Percentiles rank a stretch among this genome's conserved stretches.
Conservation (phyloP, 2,797 vertebrate genomes). For the Sibirionetta formosa region DNA sequence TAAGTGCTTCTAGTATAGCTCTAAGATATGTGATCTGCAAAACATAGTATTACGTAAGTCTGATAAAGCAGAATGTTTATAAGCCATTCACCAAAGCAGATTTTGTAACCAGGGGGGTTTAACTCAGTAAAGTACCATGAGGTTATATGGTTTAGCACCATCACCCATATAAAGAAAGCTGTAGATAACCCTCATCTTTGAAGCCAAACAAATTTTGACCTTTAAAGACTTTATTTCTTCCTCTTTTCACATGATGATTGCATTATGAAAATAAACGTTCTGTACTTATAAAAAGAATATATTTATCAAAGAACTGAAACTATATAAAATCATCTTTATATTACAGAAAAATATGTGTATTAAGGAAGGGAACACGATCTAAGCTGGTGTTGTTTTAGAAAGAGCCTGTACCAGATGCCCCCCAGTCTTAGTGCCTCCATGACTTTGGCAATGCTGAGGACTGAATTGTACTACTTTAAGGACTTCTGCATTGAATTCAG, state of each 20-base stretch:
- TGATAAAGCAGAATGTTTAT: conserved; percentile 35
- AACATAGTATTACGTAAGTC: conserved; percentile 22
- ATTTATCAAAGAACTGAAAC: background rate
- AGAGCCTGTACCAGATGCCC: background rate
- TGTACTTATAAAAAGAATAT: background rate
- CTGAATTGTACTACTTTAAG: background rate
- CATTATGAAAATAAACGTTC: background rate
- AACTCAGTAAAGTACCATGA: background rate
- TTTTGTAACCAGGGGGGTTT: background rate
- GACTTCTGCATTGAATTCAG: background rate
- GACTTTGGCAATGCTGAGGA: background rate
- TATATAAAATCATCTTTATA: background rate
- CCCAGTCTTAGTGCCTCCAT: background rate
- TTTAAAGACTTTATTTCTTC: background rate
- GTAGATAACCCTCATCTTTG: background rate
- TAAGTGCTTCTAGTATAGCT: conserved; percentile 7
- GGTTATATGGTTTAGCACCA: background rate
- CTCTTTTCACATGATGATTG: accelerated
- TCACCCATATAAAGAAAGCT: background rate
- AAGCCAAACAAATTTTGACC: background rate
- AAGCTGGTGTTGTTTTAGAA: background rate
- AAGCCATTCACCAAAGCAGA: conserved; percentile 11
- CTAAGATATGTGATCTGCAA: conserved; percentile 45
- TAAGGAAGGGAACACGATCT: background rate
- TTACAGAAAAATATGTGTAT: background rate